Evolutionary conservation across 2,888 invertebrate genomes (phyloP), one percentile per base, ranked within the genome.

Genomic region (Campopleginae sp.): DNA sequence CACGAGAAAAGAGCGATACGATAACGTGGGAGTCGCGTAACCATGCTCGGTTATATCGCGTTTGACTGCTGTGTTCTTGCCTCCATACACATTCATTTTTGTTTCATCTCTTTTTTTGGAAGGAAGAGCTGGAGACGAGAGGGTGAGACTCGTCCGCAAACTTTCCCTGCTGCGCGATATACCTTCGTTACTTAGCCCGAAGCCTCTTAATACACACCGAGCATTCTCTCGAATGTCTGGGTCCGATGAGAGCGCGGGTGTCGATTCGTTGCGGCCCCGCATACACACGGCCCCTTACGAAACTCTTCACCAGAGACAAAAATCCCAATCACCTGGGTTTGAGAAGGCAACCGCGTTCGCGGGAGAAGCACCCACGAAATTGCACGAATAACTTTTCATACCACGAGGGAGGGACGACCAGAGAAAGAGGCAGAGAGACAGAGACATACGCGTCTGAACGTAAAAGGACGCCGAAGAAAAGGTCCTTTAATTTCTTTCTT

Each of bases 21-120:
- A 87, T 90, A 91, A 91, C 91, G 91, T 92, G 90, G 92, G 91
- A 91, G 90, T 91, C 88, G 86, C 86, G 85, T 87, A 86, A 86
- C 86, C 84, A 81, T 86, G 81, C 81, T 58, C 72, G 80, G 38
- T 81, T 42, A 8, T 23, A 77, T 80, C 72, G 82, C 66, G 71
- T 80, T 78, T 66, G 48, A 38, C 65, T 65, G 76, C 65, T 76
- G 76, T 31, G 65, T 27, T 61, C 46, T 51, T 46, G 27, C 61
- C 51, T 66, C 17, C 27, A 19, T 44, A 10, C 27, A 27, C 54
- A 14, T 58, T 58, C 27, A 27, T 58, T 27, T n/a, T 51, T 74
- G 19, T 79, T 74, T 58, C 61, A 42, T 70, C 42, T 38, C 71
- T 70, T 70, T 70, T 61, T 31, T 42, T 63, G n/a, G 48, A 31